Conservation (phyloP, 2,888 invertebrate species). For the Argyra leucocephala region DNA sequence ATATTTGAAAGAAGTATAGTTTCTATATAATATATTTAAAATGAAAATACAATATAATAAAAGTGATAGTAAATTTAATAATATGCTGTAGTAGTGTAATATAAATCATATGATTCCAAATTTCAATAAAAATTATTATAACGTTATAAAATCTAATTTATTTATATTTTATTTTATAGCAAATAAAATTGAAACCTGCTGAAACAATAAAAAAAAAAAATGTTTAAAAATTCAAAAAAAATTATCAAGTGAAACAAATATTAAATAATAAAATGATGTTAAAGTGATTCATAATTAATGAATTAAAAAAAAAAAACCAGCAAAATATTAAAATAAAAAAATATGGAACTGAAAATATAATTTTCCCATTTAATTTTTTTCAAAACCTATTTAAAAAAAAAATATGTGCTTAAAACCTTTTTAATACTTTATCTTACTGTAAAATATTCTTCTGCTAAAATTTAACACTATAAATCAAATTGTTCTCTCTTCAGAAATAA, state of each 20-base stretch:
- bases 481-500: conserved; percentile 13
- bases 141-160: no score
- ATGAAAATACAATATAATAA: no score
- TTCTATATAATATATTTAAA: no score
- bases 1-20: no score
- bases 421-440: conserved; percentile 16
- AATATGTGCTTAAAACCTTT: conserved; percentile 14
- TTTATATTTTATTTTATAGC: no score
- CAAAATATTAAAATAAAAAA: neutral
- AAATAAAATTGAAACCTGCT: no score
- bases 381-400: neutral
- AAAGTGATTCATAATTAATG: neutral
- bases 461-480: conserved; percentile 10
- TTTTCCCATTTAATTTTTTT: neutral
- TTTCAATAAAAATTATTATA: no score
- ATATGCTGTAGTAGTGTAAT: no score
- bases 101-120: no score
- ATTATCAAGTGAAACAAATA: neutral
- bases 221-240: neutral
- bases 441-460: conserved; percentile 17
- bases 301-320: neutral
- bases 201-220: neutral
- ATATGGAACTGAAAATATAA: neutral
- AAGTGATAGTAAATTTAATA: no score
- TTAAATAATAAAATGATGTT: neutral